Evolutionary conservation across 2,113 vertebrate species (phyloP).

Genomic region (Pelvicachromis taeniatus): DNA sequence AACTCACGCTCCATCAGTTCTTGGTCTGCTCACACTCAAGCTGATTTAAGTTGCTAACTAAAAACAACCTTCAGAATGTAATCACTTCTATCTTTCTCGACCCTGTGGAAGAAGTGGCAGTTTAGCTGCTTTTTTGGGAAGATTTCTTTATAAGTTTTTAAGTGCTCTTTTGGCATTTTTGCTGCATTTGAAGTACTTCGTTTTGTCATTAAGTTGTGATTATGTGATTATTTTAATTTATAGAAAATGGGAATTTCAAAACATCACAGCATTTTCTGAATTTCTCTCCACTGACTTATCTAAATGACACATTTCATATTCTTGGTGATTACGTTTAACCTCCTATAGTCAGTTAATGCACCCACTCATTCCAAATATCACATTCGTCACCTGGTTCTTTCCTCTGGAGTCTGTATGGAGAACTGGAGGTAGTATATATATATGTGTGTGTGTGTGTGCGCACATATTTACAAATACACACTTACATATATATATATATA

Average conservation of each 20-base stretch:
- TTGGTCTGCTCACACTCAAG: background rate
- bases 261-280: background rate
- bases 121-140: background rate
- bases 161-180: background rate
- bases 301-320: background rate
- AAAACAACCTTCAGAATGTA: background rate
- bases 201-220: background rate
- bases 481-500: too few relatives aligned
- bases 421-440: background rate
- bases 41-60: background rate
- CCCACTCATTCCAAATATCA: background rate
- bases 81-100: background rate
- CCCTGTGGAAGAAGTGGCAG: background rate
- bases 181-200: background rate
- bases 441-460: too few relatives aligned
- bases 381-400: background rate
- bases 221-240: background rate
- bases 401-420: background rate
- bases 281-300: background rate
- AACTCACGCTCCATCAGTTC: background rate
- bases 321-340: background rate
- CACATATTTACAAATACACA: too few relatives aligned
- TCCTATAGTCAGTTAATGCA: background rate
- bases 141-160: background rate
- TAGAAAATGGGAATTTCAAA: background rate